These are phyloP conservation scores for Drosophila silvestris DNA, from an alignment of 2,888 invertebrate genomes.

Conservation along the genomic window DNA sequence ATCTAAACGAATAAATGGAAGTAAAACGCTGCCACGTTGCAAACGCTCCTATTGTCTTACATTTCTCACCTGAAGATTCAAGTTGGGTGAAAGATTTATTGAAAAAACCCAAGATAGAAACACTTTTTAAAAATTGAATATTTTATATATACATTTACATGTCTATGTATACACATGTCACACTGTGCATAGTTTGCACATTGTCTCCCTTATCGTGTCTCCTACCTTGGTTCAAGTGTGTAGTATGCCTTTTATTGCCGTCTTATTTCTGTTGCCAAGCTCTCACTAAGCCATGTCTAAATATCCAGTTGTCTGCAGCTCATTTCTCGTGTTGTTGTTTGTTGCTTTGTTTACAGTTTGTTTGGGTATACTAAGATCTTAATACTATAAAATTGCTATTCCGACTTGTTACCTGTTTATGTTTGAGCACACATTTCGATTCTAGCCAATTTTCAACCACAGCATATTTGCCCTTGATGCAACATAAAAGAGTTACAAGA, in stretches of 20 bases:
- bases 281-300: slow-evolving; percentile 68
- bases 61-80: background rate
- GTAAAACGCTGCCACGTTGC: background rate
- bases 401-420: slow-evolving; percentile 23
- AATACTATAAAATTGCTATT: slow-evolving; percentile 15
- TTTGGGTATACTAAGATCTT: slow-evolving; percentile 8
- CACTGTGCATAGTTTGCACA: slow-evolving; percentile 64
- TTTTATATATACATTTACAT: background rate
- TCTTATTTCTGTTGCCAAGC: slow-evolving; percentile 26
- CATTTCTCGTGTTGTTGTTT: slow-evolving; percentile 57
- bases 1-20: background rate
- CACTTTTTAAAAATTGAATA: background rate
- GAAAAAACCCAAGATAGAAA: background rate
- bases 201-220: slow-evolving; percentile 42
- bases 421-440: slow-evolving; percentile 9
- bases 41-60: background rate
- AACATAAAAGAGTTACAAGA: background rate
- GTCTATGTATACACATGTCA: background rate
- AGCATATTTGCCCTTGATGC: background rate
- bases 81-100: background rate
- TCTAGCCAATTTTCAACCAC: background rate
- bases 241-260: slow-evolving; percentile 23
- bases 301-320: slow-evolving; percentile 53
- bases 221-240: slow-evolving; percentile 5
- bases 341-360: slow-evolving; percentile 64